phyloP scores from a whole-genome alignment of 2,113 vertebrate genomes.

The Galemys pyrenaicus region DNA sequence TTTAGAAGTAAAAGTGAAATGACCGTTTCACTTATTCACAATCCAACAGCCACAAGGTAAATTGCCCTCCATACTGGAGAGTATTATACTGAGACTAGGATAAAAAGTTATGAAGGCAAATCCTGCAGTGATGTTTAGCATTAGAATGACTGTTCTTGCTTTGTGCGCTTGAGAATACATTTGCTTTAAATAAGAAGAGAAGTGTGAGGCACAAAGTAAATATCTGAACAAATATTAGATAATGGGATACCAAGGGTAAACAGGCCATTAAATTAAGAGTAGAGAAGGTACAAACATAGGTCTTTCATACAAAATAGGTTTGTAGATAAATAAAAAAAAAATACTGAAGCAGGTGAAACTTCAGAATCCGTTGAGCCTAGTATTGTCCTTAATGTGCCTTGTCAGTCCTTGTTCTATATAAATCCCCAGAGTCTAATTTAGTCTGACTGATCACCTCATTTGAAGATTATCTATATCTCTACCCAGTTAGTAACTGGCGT shows the following conservation, averaged over 20 bases:
- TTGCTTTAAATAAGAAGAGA: background rate
- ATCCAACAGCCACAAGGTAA: background rate
- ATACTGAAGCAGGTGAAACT: background rate
- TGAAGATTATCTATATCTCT: background rate
- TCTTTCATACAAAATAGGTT: background rate
- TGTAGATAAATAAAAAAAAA: background rate
- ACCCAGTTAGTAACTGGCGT: no score
- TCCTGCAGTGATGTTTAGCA: background rate
- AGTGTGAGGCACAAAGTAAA: background rate
- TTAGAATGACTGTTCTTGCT: background rate
- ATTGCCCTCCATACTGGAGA: background rate
- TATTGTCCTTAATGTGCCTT: background rate
- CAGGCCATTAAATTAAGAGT: background rate
- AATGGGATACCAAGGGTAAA: background rate
- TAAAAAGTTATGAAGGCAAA: fast-evolving
- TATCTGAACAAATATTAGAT: background rate
- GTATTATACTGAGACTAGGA: background rate
- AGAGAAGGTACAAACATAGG: background rate
- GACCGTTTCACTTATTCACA: background rate
- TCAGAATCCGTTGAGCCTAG: background rate
- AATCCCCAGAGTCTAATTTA: background rate
- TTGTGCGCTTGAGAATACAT: background rate
- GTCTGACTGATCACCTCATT: background rate
- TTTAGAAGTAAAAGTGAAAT: conserved; percentile 54
- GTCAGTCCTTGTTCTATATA: background rate